A percentile compares a stretch with the other conserved stretches of the same genome.
Conservation (phyloP, 1,140 invertebrate genomes). For the Telenomus remus region DNA sequence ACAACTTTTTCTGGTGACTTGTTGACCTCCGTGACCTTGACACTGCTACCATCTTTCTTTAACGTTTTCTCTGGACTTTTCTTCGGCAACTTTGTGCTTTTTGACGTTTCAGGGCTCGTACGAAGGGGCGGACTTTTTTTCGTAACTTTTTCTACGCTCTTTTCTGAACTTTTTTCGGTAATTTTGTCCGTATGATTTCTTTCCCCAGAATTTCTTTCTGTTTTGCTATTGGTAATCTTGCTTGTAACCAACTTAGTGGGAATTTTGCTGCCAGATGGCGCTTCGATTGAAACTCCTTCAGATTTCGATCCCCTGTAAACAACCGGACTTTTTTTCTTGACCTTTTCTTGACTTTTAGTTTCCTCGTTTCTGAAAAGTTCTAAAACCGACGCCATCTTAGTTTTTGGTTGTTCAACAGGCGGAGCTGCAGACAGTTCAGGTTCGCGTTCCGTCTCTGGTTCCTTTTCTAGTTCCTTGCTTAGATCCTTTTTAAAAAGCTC, state of each 20-base stretch:
- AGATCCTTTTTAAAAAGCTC: conserved; percentile 75
- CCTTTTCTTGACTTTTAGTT: conserved; percentile 32
- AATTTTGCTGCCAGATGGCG: conserved; percentile 63
- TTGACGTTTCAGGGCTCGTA: conserved; percentile 49
- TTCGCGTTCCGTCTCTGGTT: too few species aligned
- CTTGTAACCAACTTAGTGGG: conserved; percentile 68
- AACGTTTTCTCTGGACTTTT: conserved; percentile 65
- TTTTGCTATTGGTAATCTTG: too few species aligned
- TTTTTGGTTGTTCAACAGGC: conserved; percentile 75
- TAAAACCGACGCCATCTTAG: conserved; percentile 81
- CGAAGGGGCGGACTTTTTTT: conserved; percentile 28
- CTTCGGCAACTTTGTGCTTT: conserved; percentile 57
- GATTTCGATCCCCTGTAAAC: conserved; percentile 63
- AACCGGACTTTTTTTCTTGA: conserved; percentile 60
- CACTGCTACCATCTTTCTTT: conserved; percentile 24
- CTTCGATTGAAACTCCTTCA: conserved; percentile 41
- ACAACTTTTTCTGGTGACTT: conserved; percentile 37
- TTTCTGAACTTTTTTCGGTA: conserved; percentile 47
- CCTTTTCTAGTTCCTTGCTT: neutral
- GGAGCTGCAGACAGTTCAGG: neutral
- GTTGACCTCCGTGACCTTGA: conserved; percentile 48
- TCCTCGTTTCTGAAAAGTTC: conserved; percentile 81
- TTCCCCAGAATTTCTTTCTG: too few species aligned
- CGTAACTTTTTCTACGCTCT: conserved; percentile 58
- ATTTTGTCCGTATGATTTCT: too few species aligned